Base-by-base conservation (phyloP, 2,888 invertebrate species). In the Xylota sylvarum region DNA sequence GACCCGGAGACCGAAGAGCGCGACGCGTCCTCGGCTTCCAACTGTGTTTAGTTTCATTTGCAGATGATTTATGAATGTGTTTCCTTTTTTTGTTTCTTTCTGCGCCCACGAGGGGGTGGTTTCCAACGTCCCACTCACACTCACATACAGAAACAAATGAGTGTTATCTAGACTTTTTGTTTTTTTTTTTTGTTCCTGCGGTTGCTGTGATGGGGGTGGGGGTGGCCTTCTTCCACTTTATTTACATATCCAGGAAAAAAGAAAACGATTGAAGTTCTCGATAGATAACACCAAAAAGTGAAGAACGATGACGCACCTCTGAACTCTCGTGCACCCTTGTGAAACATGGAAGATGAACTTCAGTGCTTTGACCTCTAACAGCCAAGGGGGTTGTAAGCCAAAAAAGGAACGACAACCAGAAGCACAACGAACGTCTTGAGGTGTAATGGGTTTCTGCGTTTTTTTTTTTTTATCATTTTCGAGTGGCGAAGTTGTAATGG, bases 41-140 rank as follows among this genome's bases (percentile, higher is more conserved):
- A 69, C 60, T 55, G 69, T 58, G 69, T 64, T 74, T 79, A 69
- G 79, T 79, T 74, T 56, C 50, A 65, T 70, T 80, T 80, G 55
- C 64, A 58, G 73, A 80, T 80, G 80, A 85, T 80, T 80, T 76
- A 79, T 79, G 74, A 74, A 74, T 23, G 73, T 56, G 67, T 65
- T 40, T 69, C 19, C 52, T 14, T 14, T 62, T 60, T 56, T 73
- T 65, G 40, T 69, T 27, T 62, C 7, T n/a, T 48, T 48, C 9
- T 9, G 35, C 30, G 0, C 10, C 6, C 14, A 23, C 9, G 19
- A 12, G 19, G 5, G 19, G 72, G 48, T 48, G 70, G 4, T 30
- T 17, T 10, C 10, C 37, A 10, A 2, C 55, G 10, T 6, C 43
- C 64, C 19, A 6, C 43, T 69, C 27, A 40, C 23, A 5, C 23